phyloP scores from a whole-genome alignment of 2,888 invertebrate genomes.

The Bimastos eiseni region DNA sequence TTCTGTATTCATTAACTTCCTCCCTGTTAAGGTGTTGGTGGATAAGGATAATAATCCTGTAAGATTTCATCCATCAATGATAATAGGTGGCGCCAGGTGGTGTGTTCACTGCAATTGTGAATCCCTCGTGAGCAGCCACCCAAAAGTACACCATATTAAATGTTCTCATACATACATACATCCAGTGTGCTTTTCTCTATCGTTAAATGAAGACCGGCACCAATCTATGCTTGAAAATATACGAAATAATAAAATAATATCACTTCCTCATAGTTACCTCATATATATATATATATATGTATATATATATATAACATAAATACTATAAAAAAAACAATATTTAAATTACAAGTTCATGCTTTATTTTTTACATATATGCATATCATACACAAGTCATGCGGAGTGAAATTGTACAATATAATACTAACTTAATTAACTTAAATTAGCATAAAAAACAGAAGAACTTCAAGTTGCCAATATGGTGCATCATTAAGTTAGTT shows the following conservation, averaged over 20 bases:
- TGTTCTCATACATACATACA: too few species aligned
- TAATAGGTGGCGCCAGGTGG: not conserved
- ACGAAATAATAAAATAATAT: too few species aligned
- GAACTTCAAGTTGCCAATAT: constrained; percentile 4
- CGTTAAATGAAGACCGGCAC: too few species aligned
- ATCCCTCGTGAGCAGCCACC: too few species aligned
- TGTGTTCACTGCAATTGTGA: too few species aligned
- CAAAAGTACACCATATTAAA: too few species aligned
- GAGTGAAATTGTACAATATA: not conserved
- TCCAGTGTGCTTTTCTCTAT: too few species aligned
- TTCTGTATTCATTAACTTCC: not conserved
- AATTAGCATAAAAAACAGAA: not conserved
- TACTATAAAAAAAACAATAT: too few species aligned
- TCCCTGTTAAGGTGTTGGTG: not conserved
- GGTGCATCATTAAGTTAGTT: not conserved
- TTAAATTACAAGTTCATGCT: not conserved
- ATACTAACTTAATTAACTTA: not conserved
- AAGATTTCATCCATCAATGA: not conserved
- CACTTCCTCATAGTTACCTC: too few species aligned
- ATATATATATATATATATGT: too few species aligned
- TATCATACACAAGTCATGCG: not conserved
- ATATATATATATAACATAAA: too few species aligned
- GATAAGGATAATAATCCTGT: not conserved
- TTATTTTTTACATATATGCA: not conserved
- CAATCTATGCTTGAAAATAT: too few species aligned